Evolutionary conservation across 37 sponge, comb jelly and placozoan species (phyloP), one percentile per base, ranked within the genome.

Genomic region (Diacarnus erythraeanus): DNA sequence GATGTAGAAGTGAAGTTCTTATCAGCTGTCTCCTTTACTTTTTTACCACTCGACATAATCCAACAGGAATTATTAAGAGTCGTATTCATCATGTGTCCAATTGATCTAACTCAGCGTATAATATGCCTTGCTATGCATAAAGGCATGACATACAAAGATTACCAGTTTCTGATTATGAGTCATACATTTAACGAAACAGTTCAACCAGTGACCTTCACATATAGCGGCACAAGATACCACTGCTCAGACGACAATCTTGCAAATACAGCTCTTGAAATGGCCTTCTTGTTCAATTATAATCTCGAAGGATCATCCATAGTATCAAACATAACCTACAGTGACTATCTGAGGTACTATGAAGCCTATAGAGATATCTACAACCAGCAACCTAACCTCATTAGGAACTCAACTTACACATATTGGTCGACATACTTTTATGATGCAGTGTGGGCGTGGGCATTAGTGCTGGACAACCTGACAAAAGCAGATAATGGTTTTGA

Each of bases 391-490:
- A 30, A 33, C 6, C 3, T 17, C 17, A 3, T 40, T 40, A 29
- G 38, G 18, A 71, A 71, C 41, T 20, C 26, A 38, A 42, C 21
- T 42, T 42, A 39, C 17, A 25, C 71, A 12, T 39, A 42, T 26
- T 71, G 71, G 71, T 41, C 71, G n/a, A 71, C 42, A 42, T 71
- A 40, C 38, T 71, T 71, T 22, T 79, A 68, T 51, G 79, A 79
- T 67, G 67, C 79, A 1, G 33, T 79, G 22, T 79, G 79, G 80
- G 67, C 80, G 22, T 38, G 69, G 44, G 80, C 80, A 59, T 33
- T 80, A 38, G 70, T 69, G 26, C 43, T 79, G 9, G 59, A 67
- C 68, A 68, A 56, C 17, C 3, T 71, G 38, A 71, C 42, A 40
- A 65, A 65, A 30, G 41, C 21, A 2, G 23, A 39, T 42, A 1